Conservation (phyloP, 2,888 invertebrate species). For the Hymenopus coronatus region DNA sequence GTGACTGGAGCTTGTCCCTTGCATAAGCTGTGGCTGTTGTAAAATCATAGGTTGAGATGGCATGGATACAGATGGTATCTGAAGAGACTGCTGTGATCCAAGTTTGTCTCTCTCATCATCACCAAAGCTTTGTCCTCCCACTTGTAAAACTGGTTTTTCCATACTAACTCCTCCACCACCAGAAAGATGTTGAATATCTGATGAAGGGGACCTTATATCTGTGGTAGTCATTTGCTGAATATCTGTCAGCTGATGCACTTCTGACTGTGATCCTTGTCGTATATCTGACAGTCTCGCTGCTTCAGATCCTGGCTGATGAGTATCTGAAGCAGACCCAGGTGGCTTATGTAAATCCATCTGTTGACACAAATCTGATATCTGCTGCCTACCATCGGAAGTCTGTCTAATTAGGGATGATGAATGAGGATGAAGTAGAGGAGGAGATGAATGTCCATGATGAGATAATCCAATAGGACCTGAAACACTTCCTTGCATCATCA, state of each 20-base stretch:
- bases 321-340: neutral
- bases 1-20: slow-evolving; percentile 9
- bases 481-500: neutral
- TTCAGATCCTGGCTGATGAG: neutral
- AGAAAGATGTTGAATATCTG: slow-evolving; percentile 11
- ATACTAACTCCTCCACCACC: neutral
- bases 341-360: neutral
- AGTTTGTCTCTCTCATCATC: slow-evolving; percentile 16
- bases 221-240: neutral
- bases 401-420: slow-evolving; percentile 12
- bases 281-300: neutral
- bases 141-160: slow-evolving; percentile 9
- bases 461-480: neutral
- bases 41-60: slow-evolving; percentile 1
- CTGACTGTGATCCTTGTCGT: neutral
- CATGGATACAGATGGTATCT: slow-evolving; percentile 12
- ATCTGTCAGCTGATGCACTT: neutral
- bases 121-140: neutral
- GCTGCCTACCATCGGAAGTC: neutral
- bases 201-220: slow-evolving; percentile 3
- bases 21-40: slow-evolving; percentile 12
- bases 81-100: neutral
- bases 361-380: slow-evolving; percentile 12
- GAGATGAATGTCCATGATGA: slow-evolving; percentile 1
- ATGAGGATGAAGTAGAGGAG: slow-evolving; percentile 7